Base-by-base conservation (phyloP, 2,888 invertebrate species). In the Ommatoiulus sabulosus region DNA sequence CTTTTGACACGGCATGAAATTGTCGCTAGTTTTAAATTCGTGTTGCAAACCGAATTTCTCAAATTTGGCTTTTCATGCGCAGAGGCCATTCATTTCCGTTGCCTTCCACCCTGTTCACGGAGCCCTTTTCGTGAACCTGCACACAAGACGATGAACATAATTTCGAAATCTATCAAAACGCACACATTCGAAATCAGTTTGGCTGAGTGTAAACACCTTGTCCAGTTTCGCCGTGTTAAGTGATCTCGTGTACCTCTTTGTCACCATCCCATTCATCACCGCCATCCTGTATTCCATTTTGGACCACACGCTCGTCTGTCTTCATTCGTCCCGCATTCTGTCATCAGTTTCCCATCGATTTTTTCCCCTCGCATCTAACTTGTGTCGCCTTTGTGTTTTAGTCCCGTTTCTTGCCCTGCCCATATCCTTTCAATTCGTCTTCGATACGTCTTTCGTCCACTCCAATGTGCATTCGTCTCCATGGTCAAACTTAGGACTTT, bases 111-210 rank as follows among this genome's bases (percentile, higher is more conserved):
- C 24, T 72, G 20, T 24, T 72, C 24, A 24, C 24, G 24, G 20
- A 24, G 6, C 72, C 72, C 24, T 10, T 24, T 24, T 10, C 72
- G 12, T 57, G 24, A 72, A 72, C 72, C 24, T 24, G 72, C 20
- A 72, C 72, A 24, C 35, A 6, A 3, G 24, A 72, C 72, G 8
- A 72, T 72, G 72, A 72, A 72, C 72, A 72, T 72, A 72, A 72
- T 24, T 72, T 72, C 5, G n/a, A 72, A 72, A 72, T 72, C 72
- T 24, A 72, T 72, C 72, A 72, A 72, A 72, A 72, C n/a, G 72
- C 72, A 24, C n/a, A n/a, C 72, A 72, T 72, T 72, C n/a, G 72
- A 72, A 72, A 72, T 24, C 72, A 72, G 72, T 72, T 72, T 72
- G 72, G 20, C 24, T 72, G 24, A 10, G 24, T 72, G 72, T 72